Base-by-base conservation (phyloP, 2,113 vertebrate genomes). In the Thamnophis sirtalis region DNA sequence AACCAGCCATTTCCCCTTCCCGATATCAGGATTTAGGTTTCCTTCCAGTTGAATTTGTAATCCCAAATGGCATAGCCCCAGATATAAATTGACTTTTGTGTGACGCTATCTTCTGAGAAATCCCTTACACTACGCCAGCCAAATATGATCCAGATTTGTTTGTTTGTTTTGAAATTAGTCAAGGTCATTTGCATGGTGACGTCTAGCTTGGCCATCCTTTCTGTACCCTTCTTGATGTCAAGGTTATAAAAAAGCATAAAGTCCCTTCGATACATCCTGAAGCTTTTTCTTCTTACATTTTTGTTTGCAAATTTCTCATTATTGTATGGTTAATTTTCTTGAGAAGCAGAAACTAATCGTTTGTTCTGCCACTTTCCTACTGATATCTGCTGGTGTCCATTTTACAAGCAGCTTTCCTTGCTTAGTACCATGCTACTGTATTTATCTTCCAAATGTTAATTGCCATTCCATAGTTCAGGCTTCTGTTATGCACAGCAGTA, bases 401-500 rank as follows among this genome's bases (percentile, higher is more conserved):
- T 33, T 85, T 89, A 85, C 87, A 89, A 89, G 91, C 91, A 84
- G 87, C 43, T 92, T 38, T 80, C 68, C 54, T 89, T 60, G 53
- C 68, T 38, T 43, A 58, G 54, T 51, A 73, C 73, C 51, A 84
- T 24, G 54, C 68, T 38, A 43, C 73, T 80, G 33, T 80, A 92
- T 92, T 88, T 89, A 92, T 89, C 91, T 89, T 92, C 53, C 87
- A 92, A 92, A 92, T 92, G 91, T 89, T 92, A 89, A 92, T 92
- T 92, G 87, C 91, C 19, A 9, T 84, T 89, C 73, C 91, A 58
- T 38, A 60, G 87, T 51, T 51, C 87, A 49, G 48, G 19, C 43
- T 80, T 51, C 28, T 92, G 91, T 85, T 92, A 60, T 84, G 50
- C 91, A 89, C 91, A 92, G 91, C 91, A 84, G 91, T 85, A 51